Evolutionary conservation across 2,888 invertebrate genomes (phyloP), one percentile per base, ranked within the genome.

Genomic region (Norana najaformis): DNA sequence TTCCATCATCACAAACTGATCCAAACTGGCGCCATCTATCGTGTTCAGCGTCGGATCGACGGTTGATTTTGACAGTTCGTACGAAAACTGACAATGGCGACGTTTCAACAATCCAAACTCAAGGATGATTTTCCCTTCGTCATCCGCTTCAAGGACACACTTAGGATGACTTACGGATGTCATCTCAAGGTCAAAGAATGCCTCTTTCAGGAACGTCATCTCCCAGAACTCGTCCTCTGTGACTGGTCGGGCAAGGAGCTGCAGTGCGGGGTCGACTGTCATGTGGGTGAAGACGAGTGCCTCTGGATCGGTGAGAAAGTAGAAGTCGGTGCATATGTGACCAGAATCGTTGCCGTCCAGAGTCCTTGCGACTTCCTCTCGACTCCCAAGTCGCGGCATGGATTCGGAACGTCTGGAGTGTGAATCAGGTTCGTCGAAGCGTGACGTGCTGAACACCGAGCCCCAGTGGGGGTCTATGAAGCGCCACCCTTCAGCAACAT

Each of bases 281-380:
- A 93, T 92, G 89, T 93, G 93, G 36, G 92, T 92, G 38, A 92
- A 92, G 18, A 92, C 91, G 69, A 93, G 92, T 30, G 91, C 90
- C 89, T 93, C 92, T 0, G 93, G 93, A 41, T 93, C 93, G 0
- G 93, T 93, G 38, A 93, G 90, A 90, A 93, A 93, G 91, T 92
- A 93, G 89, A 93, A 92, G 34, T 93, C 93, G 47, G 92, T 92
- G 39, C 91, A 92, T 16, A 92, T 91, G 90, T 30, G 92, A 91
- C 89, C 89, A 90, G 23, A 92, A 13, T 69, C 89, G 2, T 16
- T 35, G 30, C 35, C 23, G 36, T 1, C 20, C 20, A 16, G 37
- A 85, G 23, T 37, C 37, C 23, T 37, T 37, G 36, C 36, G 14
- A 88, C 41, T 35, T 37, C 85, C 18, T 89, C 41, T 35, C 69